Evolutionary conservation across 2,113 vertebrate genomes (phyloP).

Genomic region (Spheniscus mendiculus): DNA sequence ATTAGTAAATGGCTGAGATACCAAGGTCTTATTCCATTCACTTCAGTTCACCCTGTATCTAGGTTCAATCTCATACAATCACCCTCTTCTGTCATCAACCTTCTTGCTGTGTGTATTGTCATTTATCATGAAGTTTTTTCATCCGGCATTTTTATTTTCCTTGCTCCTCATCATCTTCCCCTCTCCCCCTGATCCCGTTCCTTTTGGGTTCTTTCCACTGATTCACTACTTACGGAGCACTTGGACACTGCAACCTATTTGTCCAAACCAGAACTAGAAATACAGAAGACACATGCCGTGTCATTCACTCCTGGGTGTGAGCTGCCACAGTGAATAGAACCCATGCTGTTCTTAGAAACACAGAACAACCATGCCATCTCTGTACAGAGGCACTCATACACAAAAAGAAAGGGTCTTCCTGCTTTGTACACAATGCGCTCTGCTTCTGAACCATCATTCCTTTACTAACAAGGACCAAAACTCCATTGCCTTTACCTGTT

Average conservation of each 20-base stretch:
- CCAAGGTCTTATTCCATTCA: neutral
- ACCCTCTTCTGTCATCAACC: neutral
- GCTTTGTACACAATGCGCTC: neutral
- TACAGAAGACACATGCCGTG: neutral
- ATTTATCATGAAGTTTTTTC: neutral
- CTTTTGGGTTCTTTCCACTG: neutral
- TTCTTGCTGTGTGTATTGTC: neutral
- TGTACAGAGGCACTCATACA: neutral
- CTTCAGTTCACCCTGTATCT: neutral
- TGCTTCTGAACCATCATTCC: neutral
- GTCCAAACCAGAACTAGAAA: neutral
- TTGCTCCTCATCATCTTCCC: neutral
- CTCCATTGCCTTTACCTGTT: neutral
- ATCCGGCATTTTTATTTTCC: neutral
- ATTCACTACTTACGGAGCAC: neutral
- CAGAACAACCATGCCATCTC: neutral
- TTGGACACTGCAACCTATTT: neutral
- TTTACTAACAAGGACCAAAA: neutral
- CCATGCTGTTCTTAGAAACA: neutral
- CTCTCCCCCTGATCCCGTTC: neutral
- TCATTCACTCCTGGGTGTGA: neutral
- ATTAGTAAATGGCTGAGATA: neutral
- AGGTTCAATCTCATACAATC: neutral
- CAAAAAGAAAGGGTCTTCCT: neutral
- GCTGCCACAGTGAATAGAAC: neutral